Evolutionary conservation across 2,888 invertebrate species (phyloP), one percentile per base, ranked within the genome.

Genomic region (Cheiracanthium punctorium): DNA sequence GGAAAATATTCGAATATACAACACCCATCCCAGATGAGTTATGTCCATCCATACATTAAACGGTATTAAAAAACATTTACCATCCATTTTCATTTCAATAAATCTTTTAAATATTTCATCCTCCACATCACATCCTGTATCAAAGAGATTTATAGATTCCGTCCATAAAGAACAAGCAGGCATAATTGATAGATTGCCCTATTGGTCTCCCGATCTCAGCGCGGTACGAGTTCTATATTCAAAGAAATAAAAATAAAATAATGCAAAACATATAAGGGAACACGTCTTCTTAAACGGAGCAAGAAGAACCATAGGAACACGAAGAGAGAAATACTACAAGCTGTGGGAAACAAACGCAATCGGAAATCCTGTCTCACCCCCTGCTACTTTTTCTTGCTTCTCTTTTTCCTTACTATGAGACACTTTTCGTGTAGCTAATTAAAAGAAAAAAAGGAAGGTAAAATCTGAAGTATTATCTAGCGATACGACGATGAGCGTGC

Each of bases 341-440:
- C 76, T 82, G 82, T 82, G 82, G 82, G 82, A 82, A 76, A 82
- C 76, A 64, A 72, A 71, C 52, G 71, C 82, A 77, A 82, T 82
- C 76, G 82, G 82, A 82, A 76, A 82, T 82, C 82, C 82, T 82
- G 82, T 77, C 82, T 64, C 64, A 20, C 82, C 82, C 82, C 74
- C 82, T 64, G 32, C 82, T 75, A 74, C 67, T 74, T 80, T 81
- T 81, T 65, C 73, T 74, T 73, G 48, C 75, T 74, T 81, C 52
- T 17, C 37, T 67, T 67, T 48, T 69, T 43, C 30, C 43, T 17
- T 20, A 41, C 41, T 29, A 12, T 43, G 24, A 37, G 71, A 69
- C 17, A n/a, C 69, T 58, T 58, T 24, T 58, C 58, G 58, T 20
- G 58, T 24, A 69, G 69, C 69, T 71, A 43, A 43, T 71, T 71